phyloP scores from a whole-genome alignment of 2,797 vertebrate genomes.

The Rhabdophis nuchalis region DNA sequence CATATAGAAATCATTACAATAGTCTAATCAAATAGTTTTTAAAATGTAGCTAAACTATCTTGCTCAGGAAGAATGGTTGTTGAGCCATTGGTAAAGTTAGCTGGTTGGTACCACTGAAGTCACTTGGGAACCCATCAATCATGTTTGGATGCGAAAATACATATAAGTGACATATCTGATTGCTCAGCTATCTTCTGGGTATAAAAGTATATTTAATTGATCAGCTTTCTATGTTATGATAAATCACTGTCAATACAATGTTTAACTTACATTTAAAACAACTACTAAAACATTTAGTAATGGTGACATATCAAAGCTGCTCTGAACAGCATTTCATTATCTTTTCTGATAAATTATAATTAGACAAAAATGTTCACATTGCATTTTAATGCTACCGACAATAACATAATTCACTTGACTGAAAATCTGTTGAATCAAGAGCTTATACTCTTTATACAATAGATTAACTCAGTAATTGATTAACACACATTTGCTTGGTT shows the following conservation, averaged over 20 bases:
- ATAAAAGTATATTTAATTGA: neutral
- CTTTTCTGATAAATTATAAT: neutral
- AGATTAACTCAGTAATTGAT: neutral
- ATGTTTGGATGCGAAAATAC: neutral
- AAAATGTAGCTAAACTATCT: neutral
- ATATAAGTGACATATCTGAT: neutral
- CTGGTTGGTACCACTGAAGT: neutral
- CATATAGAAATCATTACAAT: neutral
- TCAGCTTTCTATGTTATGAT: neutral
- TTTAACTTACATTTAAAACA: neutral
- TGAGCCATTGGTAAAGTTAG: neutral
- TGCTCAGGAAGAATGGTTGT: neutral
- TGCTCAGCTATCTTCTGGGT: neutral
- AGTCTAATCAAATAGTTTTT: neutral
- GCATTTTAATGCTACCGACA: neutral
- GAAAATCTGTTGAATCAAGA: neutral
- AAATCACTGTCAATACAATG: neutral
- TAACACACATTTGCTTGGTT: neutral
- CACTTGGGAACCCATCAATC: neutral
- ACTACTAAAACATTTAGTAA: neutral
- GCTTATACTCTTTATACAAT: neutral
- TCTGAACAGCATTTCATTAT: neutral
- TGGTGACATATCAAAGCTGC: neutral
- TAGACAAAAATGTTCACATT: neutral
- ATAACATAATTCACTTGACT: neutral